Base-by-base conservation (phyloP, 2,113 vertebrate genomes). In the Embiotoca jacksoni region DNA sequence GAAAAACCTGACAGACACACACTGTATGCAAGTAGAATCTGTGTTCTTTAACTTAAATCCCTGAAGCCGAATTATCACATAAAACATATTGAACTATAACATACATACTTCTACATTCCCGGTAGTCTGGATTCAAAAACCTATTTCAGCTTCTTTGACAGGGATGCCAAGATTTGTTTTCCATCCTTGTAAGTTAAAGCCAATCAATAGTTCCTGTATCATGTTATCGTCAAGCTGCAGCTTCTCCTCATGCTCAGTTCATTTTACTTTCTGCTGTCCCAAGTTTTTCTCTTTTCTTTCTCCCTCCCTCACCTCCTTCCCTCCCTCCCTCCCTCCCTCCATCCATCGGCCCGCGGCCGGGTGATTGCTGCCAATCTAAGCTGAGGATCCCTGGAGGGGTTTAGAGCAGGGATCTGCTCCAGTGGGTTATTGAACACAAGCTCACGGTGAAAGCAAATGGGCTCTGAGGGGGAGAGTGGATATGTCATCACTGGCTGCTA, bases 291-390 rank as follows among this genome's bases (percentile, higher is more conserved):
- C n/a, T 30, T n/a, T 50, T 13, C 11, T 32, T 32, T 39, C 53
- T 65, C 5, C 14, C 30, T 32, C 41, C 10, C 44, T 37, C 41
- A 46, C 14, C 36, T 53, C n/a, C 5, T 5, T 37, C 35, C 36
- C 15, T 32, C 23, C 32, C 37, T 36, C 16, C 33, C 2, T 60
- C 15, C n/a, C 3, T n/a, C 23, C 31, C 1, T 59, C 66, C 75
- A 57, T 70, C 37, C 59, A 66, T 70, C 72, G 1, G 59, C 47
- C 73, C 52, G 1, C 23, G 32, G 53, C 50, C 32, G 14, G 57
- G 11, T 75, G 74, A 80, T 77, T 74, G 76, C 72, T 83, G 87
- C 71, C 86, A 81, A 83, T 88, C 91, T 82, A 52, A 79, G 72
- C 69, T 1, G 3, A 61, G 54, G 56, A 77, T 86, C 70, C 81